A percentile compares a stretch with the other conserved stretches of the same genome.
phyloP scores from a whole-genome alignment of 2,888 invertebrate genomes.

The Melangyna quadrimaculata region DNA sequence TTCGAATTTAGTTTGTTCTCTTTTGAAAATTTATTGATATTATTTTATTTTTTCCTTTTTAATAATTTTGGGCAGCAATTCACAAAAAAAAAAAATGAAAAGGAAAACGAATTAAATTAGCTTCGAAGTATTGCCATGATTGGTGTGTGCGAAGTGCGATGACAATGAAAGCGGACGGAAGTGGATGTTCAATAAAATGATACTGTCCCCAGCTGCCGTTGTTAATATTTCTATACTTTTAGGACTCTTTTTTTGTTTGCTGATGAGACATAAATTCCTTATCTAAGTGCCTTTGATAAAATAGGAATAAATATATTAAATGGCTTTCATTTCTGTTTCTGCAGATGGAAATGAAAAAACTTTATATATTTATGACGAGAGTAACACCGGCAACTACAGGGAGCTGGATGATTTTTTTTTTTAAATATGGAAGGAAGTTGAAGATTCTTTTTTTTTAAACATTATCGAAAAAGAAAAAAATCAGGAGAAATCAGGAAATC shows the following conservation, averaged over 20 bases:
- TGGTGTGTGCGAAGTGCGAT: constrained; percentile 22
- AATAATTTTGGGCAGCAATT: constrained; percentile 26
- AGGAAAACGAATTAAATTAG: constrained; percentile 32
- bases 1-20: not conserved
- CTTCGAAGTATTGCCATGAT: constrained; percentile 52
- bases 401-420: not conserved
- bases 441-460: not conserved
- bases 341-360: constrained; percentile 5
- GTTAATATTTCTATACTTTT: constrained; percentile 14
- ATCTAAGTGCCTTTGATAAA: not conserved
- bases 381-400: not conserved
- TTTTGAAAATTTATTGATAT: constrained; percentile 16
- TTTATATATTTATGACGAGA: constrained; percentile 9
- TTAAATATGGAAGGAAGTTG: not conserved
- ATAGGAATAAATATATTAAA: not conserved
- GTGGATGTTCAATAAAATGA: constrained; percentile 46
- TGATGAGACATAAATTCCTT: not conserved
- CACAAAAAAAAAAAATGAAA: not conserved
- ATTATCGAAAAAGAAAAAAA: too few relatives aligned
- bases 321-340: not conserved
- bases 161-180: constrained; percentile 8
- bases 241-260: constrained; percentile 3
- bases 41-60: not conserved
- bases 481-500: too few relatives aligned
- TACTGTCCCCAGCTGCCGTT: constrained; percentile 29